These are phyloP conservation scores for Perccottus glenii DNA, from an alignment of 2,113 vertebrate genomes.

Conservation along the genomic window DNA sequence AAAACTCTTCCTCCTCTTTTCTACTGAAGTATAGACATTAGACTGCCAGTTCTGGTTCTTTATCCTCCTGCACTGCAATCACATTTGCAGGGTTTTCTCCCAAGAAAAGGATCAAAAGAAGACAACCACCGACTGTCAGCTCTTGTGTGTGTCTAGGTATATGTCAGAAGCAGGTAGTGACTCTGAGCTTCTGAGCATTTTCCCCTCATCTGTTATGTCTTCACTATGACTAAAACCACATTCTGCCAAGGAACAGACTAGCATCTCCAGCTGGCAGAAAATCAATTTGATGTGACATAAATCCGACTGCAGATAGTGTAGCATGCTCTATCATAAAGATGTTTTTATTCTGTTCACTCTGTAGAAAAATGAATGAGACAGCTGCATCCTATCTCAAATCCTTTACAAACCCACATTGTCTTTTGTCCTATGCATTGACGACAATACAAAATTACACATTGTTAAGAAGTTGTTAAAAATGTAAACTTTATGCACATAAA, in stretches of 20 bases:
- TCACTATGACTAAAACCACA: slow-evolving; percentile 15
- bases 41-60: slow-evolving; percentile 20
- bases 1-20: slow-evolving; percentile 63
- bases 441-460: not conserved
- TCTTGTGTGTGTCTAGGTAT: slow-evolving; percentile 2
- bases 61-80: slow-evolving; percentile 51
- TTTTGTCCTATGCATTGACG: not conserved
- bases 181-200: slow-evolving; percentile 21
- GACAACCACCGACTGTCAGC: slow-evolving; percentile 17
- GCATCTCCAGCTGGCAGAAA: slow-evolving; percentile 9
- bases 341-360: slow-evolving; percentile 1
- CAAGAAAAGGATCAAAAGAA: slow-evolving; percentile 58
- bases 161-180: slow-evolving; percentile 9
- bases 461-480: not conserved
- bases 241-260: not conserved
- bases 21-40: slow-evolving; percentile 20
- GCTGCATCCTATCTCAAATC: slow-evolving; percentile 4
- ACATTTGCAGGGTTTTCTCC: slow-evolving; percentile 44
- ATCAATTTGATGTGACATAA: slow-evolving; percentile 7
- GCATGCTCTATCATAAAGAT: not conserved
- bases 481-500: not conserved
- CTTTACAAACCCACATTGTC: not conserved
- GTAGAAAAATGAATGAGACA: slow-evolving; percentile 2
- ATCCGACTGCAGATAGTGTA: slow-evolving; percentile 7
- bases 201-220: slow-evolving; percentile 34